A percentile compares a stretch with the other conserved stretches of the same genome.
Conservation (phyloP, 2,797 vertebrate genomes). For the Labroides dimidiatus region DNA sequence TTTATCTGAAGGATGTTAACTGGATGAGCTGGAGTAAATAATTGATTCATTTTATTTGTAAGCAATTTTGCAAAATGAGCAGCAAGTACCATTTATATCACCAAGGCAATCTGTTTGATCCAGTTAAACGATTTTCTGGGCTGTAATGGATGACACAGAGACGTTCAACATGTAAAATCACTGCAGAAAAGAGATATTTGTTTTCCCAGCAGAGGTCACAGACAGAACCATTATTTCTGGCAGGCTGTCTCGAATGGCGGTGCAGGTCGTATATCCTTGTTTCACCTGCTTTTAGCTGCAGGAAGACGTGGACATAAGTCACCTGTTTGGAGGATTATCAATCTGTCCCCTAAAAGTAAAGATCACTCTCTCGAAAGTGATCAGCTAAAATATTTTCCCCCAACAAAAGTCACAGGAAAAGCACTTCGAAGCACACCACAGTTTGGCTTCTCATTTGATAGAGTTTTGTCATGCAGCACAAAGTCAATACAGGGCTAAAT, state of each 20-base stretch:
- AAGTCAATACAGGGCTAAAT: slow-evolving; percentile 6
- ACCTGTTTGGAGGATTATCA: slow-evolving; percentile 11
- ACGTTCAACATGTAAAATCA: slow-evolving; percentile 14
- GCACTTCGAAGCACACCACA: background rate
- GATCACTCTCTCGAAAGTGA: background rate
- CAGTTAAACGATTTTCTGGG: slow-evolving; percentile 9
- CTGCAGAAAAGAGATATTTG: slow-evolving; percentile 11
- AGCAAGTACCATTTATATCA: slow-evolving; percentile 11
- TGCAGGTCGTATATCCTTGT: background rate
- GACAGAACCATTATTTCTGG: slow-evolving; percentile 3
- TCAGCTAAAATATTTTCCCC: slow-evolving; percentile 4
- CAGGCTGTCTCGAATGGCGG: slow-evolving; percentile 16
- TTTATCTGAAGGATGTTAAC: slow-evolving; percentile 34
- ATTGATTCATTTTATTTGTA: slow-evolving; percentile 24
- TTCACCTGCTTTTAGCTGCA: slow-evolving; percentile 8
- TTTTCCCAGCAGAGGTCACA: slow-evolving; percentile 14
- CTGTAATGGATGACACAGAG: slow-evolving; percentile 1
- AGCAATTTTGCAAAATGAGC: slow-evolving; percentile 14
- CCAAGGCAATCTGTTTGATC: slow-evolving; percentile 12
- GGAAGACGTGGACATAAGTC: slow-evolving; percentile 3
- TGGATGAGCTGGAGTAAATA: slow-evolving; percentile 20
- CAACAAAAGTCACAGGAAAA: background rate
- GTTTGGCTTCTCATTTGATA: background rate
- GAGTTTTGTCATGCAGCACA: background rate
- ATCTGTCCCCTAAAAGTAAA: slow-evolving; percentile 14